Conservation (phyloP, 2,113 vertebrate species). For the Maccullochella peelii region DNA sequence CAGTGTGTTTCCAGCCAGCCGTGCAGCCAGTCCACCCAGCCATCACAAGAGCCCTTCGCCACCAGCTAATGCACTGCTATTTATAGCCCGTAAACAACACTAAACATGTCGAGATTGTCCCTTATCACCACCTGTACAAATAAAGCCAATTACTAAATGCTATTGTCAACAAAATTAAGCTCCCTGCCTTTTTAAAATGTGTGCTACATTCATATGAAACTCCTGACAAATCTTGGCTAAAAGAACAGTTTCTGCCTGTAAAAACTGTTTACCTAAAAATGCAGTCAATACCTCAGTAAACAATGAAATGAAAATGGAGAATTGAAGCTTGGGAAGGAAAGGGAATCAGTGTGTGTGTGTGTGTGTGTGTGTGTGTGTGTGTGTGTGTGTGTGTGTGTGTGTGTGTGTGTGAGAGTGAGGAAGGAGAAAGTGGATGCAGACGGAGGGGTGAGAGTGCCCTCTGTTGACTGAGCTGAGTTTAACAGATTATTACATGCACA, state of each 20-base stretch:
- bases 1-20: slow-evolving; percentile 33
- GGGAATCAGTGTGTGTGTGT: slow-evolving; percentile 19
- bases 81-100: slow-evolving; percentile 63
- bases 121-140: slow-evolving; percentile 63
- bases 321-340: slow-evolving; percentile 24
- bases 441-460: slow-evolving; percentile 73
- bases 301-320: slow-evolving; percentile 51
- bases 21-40: slow-evolving; percentile 20
- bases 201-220: neutral
- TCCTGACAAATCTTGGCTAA: neutral
- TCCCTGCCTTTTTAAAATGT: slow-evolving; percentile 5
- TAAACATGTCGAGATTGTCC: slow-evolving; percentile 45
- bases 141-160: slow-evolving; percentile 30
- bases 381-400: slow-evolving; percentile 9
- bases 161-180: slow-evolving; percentile 33
- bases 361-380: slow-evolving; percentile 4
- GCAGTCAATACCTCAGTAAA: slow-evolving; percentile 17
- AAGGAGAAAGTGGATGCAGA: slow-evolving; percentile 20
- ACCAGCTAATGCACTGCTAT: slow-evolving; percentile 70
- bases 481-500: neutral
- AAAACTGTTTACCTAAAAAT: slow-evolving; percentile 22
- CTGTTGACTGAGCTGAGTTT: slow-evolving; percentile 61
- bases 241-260: neutral
- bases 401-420: slow-evolving; percentile 1
- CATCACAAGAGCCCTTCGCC: slow-evolving; percentile 42